Percentiles rank a stretch among this genome's conserved stretches.
These are phyloP conservation scores for Lampropteryx suffumata DNA, from an alignment of 2,888 invertebrate species.

Conservation along the genomic window DNA sequence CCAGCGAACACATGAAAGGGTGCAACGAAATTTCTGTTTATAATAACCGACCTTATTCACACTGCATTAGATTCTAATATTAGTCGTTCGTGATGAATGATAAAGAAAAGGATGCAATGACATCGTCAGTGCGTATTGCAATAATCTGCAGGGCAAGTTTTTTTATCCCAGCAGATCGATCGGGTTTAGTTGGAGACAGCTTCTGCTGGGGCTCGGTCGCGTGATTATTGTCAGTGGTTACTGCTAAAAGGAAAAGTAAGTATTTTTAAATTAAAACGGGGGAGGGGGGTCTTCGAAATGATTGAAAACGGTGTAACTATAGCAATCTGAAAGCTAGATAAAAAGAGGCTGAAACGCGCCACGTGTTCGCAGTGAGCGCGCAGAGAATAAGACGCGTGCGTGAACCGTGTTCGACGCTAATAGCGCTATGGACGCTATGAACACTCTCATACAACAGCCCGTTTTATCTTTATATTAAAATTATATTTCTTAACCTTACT, in stretches of 20 bases:
- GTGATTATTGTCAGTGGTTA: background rate
- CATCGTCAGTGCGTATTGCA: conserved; percentile 4
- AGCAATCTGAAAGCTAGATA: too few species aligned
- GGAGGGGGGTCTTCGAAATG: too few species aligned
- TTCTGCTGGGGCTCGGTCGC: background rate
- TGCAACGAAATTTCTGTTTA: background rate
- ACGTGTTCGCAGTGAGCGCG: too few species aligned
- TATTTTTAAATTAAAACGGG: too few species aligned
- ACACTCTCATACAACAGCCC: too few species aligned
- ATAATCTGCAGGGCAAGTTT: background rate
- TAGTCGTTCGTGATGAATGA: background rate
- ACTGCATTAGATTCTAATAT: background rate
- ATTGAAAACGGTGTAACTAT: too few species aligned
- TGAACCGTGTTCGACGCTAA: too few species aligned
- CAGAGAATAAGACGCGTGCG: too few species aligned
- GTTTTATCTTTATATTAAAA: too few species aligned
- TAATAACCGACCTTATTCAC: conserved; percentile 3
- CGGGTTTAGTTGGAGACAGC: background rate
- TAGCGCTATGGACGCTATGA: too few species aligned
- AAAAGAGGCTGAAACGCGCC: too few species aligned
- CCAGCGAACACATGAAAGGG: background rate
- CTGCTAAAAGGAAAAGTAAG: background rate
- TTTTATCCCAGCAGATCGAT: background rate
- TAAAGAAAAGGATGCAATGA: conserved; percentile 11
- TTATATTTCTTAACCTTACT: too few species aligned